phyloP scores from a whole-genome alignment of 2,113 vertebrate species.

The western clawed frog (Xenopus tropicalis) region UCB_Xtro_10.0 CM004444.2:52931001-52931500 shows the following conservation, averaged over 20 bases:
- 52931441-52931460: too few species aligned
- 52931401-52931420: too few species aligned
- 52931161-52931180: slow-evolving; percentile 44
- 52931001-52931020: slow-evolving; percentile 39
- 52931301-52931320: too few species aligned
- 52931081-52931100: slow-evolving; percentile 31
- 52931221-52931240: not conserved
- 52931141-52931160: slow-evolving; percentile 25
- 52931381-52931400: too few species aligned
- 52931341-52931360: too few species aligned
- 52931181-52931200: slow-evolving; percentile 26
- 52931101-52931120: slow-evolving; percentile 32
- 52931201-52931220: slow-evolving; percentile 5
- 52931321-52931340: too few species aligned
- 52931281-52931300: not conserved
- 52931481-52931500: too few species aligned
- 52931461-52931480: too few species aligned
- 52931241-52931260: not conserved
- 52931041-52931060: slow-evolving; percentile 29
- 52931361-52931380: too few species aligned
- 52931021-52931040: slow-evolving; percentile 38
- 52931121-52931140: slow-evolving; percentile 28
- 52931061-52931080: slow-evolving; percentile 32
- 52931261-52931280: slow-evolving; percentile 33
- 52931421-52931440: too few species aligned